phyloP scores from a whole-genome alignment of 2,888 invertebrate species.

The Euplagia quadripunctaria region DNA sequence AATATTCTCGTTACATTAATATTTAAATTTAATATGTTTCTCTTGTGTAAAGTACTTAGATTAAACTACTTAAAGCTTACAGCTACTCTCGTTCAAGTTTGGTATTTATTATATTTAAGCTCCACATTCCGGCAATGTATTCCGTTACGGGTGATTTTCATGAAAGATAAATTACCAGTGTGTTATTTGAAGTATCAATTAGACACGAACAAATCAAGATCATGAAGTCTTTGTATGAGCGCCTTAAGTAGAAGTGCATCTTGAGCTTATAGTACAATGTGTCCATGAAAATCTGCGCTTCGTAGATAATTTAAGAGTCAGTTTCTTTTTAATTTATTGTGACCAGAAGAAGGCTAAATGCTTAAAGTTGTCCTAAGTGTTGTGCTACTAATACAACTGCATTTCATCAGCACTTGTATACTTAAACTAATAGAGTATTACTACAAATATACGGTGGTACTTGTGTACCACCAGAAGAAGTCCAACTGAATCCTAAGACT shows the following conservation, averaged over 20 bases:
- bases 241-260: background rate
- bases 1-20: background rate
- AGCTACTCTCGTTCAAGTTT: background rate
- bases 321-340: no score
- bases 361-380: no score
- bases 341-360: no score
- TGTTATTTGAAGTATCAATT: background rate
- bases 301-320: no score
- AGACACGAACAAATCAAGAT: background rate
- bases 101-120: background rate
- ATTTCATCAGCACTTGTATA: no score
- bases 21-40: background rate
- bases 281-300: no score
- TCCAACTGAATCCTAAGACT: no score
- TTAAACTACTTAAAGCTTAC: background rate
- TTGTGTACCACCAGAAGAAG: no score
- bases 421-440: no score
- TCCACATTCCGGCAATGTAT: background rate
- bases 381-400: no score
- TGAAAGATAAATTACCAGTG: background rate
- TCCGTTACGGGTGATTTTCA: background rate
- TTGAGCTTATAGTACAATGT: no score
- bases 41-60: slow-evolving; percentile 4
- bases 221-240: background rate
- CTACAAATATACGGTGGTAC: no score